Evolutionary conservation across 2,888 invertebrate genomes (phyloP).

Genomic region (Plagiodera versicolora): DNA sequence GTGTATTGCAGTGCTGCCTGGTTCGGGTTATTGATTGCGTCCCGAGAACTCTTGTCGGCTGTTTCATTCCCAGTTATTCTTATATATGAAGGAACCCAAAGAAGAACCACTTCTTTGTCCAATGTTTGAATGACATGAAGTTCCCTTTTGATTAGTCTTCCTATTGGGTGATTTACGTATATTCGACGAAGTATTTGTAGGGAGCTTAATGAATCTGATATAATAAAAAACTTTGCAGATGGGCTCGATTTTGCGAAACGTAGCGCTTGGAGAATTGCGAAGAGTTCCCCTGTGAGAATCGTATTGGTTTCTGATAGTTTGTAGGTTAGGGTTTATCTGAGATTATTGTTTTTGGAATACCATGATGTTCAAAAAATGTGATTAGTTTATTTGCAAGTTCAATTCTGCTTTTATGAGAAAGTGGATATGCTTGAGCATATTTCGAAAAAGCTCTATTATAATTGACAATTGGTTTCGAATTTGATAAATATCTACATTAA

Average conservation of each 20-base stretch:
- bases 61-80: no score
- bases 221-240: neutral
- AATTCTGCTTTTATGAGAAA: neutral
- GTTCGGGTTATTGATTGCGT: no score
- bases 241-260: neutral
- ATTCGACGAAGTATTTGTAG: no score
- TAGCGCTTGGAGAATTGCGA: neutral
- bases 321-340: no score
- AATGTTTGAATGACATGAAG: no score
- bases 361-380: neutral
- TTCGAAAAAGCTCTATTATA: constrained; percentile 4
- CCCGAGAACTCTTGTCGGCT: no score
- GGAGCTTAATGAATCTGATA: neutral
- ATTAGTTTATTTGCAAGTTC: neutral
- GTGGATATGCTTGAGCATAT: constrained; percentile 1
- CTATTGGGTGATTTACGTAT: no score
- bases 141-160: no score
- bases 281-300: neutral
- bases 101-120: no score
- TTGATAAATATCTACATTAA: constrained; percentile 2
- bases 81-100: no score
- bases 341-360: neutral
- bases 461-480: neutral
- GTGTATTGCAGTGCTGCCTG: no score
- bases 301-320: no score